Evolutionary conservation across 2,888 invertebrate genomes (phyloP), one percentile per base, ranked within the genome.

Genomic region (Frankliniella fusca): DNA sequence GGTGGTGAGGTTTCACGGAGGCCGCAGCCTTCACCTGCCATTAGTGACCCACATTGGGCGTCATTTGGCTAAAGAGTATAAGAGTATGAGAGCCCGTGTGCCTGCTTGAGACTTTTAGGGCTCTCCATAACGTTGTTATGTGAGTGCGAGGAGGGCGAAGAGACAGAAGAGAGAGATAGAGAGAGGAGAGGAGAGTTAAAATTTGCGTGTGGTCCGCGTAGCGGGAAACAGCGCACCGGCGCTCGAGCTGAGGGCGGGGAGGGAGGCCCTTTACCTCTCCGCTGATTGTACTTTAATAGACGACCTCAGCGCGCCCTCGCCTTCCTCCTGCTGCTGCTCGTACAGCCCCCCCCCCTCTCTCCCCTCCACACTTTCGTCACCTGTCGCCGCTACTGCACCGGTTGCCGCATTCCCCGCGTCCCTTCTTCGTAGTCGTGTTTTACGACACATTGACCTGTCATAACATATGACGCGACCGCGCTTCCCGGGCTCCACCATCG

Each of bases 161-260:
- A 27, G 70, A 27, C 11, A 18, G 54, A 12, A 12, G 54, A 18
- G 54, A 12, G 18, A 54, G 54, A 12, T 3, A 18, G 61, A n/a
- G 61, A 61, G 61, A 0, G 15, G 70, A 27, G 7, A 5, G 5
- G 38, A 38, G 38, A 38, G 38, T 38, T 38, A 11, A 76, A 76
- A 76, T 76, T 76, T 76, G 70, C 70, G 70, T 76, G 70, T 76
- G 70, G 70, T 76, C 70, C 70, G 20, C 61, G 20, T n/a, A 15
- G 61, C 61, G 61, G 61, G 61, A 18, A 61, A 18, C 61, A 61
- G 61, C 20, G 61, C 15, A 10, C 54, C 15, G 54, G 54, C 3
- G 20, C 15, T 12, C 54, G 54, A 20, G 54, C 54, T 3, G 54
- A 15, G 10, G 9, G 50, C 3, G 54, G 54, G 8, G 54, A 12